Evolutionary conservation across 2,797 vertebrate species (phyloP), one percentile per base, ranked within the genome.

Genomic region (Arnoldichthys spilopterus): DNA sequence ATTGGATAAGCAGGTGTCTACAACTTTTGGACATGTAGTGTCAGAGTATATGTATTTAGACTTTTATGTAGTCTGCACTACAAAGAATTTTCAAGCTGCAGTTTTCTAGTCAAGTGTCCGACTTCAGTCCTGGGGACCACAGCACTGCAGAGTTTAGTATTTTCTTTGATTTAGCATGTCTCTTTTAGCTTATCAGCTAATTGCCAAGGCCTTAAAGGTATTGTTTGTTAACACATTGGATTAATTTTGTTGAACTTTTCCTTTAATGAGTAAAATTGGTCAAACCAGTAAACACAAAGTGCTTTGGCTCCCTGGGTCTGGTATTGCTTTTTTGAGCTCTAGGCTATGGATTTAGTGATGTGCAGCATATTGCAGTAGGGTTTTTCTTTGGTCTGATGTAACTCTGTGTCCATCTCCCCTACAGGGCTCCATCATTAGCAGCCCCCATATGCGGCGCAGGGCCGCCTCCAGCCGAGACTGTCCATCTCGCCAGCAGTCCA

Each of bases 391-490:
- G 71, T 76, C 66, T 74, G 43, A 73, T 83, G 79, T 90, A 78
- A 89, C 81, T 22, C 37, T 85, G 63, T 91, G 3, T 78, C 59
- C 75, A 9, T 74, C 92, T 13, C 93, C 62, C 22, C 20, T 92
- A 87, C 95, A 99, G 97, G 97, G 97, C 82, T 98, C 97, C 95
- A 96, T 97, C 96, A 98, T 98, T 98, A 99, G 95, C 96, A 98
- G 97, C 82, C 97, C 97, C 88, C 96, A 98, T 93, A 95, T 95
- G 90, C 94, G 95, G 90, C 94, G 94, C 85, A 94, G 96, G 93
- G 88, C 95, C 87, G 93, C 96, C 79, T 96, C 97, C 91, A 95
- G 94, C 90, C 95, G 95, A 85, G 97, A 98, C 92, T 96, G 96
- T 88, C 95, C 97, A 45, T 95, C 96, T 86, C 95, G 96, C 88